Percentiles rank a stretch among this genome's conserved stretches.
phyloP scores from a whole-genome alignment of 2,888 invertebrate genomes.

The Antheraea assamensis region DNA sequence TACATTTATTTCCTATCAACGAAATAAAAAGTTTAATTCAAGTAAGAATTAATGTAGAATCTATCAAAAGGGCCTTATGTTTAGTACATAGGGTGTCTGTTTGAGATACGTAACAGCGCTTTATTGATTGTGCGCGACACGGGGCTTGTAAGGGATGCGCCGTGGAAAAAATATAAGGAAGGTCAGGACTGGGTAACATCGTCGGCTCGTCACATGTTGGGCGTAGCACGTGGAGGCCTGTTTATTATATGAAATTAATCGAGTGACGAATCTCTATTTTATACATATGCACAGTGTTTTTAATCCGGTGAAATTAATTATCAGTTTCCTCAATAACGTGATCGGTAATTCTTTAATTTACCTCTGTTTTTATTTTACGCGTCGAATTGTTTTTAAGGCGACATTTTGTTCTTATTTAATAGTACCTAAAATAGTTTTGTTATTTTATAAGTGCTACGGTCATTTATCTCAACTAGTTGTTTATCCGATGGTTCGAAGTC shows the following conservation, averaged over 20 bases:
- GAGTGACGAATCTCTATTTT: not conserved
- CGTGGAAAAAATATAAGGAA: conserved; percentile 52
- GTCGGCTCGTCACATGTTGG: conserved; percentile 11
- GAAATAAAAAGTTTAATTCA: not conserved
- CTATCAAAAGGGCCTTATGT: conserved; percentile 1
- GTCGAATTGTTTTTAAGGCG: no score
- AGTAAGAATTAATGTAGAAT: not conserved
- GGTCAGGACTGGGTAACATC: conserved; percentile 56
- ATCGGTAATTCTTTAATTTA: not conserved
- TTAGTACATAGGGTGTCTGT: conserved; percentile 16
- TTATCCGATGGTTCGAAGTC: no score
- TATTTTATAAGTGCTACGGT: no score
- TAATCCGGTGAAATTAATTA: not conserved
- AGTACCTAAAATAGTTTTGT: no score
- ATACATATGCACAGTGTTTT: not conserved
- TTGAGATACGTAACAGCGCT: conserved; percentile 44
- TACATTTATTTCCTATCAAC: not conserved
- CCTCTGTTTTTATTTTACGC: not conserved
- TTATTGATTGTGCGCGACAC: conserved; percentile 63
- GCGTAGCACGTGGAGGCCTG: conserved; percentile 13
- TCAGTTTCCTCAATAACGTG: not conserved
- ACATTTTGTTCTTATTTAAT: no score
- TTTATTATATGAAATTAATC: conserved; percentile 2
- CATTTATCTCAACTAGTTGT: no score
- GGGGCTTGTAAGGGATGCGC: conserved; percentile 54